phyloP scores from a whole-genome alignment of 1,140 invertebrate species.

The Leptinotarsa texana region DNA sequence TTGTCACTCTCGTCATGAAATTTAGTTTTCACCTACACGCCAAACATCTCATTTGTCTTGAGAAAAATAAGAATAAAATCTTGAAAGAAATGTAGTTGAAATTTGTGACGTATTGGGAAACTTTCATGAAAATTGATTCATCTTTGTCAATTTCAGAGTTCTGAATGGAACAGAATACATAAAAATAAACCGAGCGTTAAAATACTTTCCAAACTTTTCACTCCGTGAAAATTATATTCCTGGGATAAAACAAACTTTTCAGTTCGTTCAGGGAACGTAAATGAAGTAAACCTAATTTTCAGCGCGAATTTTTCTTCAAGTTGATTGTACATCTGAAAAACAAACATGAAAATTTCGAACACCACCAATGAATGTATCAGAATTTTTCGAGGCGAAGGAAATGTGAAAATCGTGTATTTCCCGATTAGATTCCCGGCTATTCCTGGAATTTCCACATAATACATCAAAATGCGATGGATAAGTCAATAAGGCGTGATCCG shows the following conservation, averaged over 20 bases:
- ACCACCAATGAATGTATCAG: neutral
- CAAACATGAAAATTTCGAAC: neutral
- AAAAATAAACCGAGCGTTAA: no score
- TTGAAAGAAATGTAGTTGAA: no score
- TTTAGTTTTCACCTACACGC: no score
- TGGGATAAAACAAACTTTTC: neutral
- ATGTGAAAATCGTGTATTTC: neutral
- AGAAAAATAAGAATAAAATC: no score
- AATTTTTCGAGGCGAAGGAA: neutral
- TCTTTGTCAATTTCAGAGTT: no score
- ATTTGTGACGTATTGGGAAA: no score
- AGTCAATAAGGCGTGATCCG: neutral
- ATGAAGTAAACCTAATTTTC: neutral
- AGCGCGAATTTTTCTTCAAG: neutral
- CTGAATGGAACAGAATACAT: no score
- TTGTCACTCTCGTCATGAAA: no score
- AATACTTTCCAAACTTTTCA: no score
- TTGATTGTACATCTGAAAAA: neutral
- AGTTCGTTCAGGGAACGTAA: neutral
- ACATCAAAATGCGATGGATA: neutral
- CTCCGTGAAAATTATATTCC: neutral
- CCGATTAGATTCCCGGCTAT: neutral
- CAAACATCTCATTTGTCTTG: no score
- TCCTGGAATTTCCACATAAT: neutral
- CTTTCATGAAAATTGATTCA: no score